A percentile compares a stretch with the other conserved stretches of the same genome.
These are phyloP conservation scores for Oncorhynchus tshawytscha DNA, from an alignment of 2,113 vertebrate genomes.

Conservation along the genomic window DNA sequence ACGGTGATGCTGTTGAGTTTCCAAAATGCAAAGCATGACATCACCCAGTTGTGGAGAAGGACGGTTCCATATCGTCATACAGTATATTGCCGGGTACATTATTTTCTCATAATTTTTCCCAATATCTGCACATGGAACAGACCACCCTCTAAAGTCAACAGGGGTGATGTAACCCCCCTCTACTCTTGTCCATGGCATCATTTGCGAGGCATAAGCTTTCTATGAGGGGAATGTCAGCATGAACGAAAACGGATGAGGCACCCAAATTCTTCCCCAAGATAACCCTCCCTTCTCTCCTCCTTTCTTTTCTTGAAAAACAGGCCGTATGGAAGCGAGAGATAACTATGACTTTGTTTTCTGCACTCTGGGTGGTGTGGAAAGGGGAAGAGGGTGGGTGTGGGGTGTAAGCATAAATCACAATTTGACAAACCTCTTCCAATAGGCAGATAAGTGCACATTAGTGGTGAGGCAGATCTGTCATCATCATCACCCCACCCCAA, in stretches of 20 bases:
- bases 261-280: constrained; percentile 56
- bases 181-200: too few relatives aligned
- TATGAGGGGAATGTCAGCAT: neutral
- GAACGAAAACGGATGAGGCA: constrained; percentile 53
- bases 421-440: constrained; percentile 67
- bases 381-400: constrained; percentile 24
- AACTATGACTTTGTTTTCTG: constrained; percentile 43
- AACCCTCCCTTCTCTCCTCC: constrained; percentile 30
- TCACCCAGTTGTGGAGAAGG: neutral
- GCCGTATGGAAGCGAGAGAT: constrained; percentile 54
- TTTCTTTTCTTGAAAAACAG: constrained; percentile 36
- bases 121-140: too few relatives aligned
- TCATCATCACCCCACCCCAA: too few relatives aligned
- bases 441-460: too few relatives aligned
- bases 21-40: neutral
- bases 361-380: constrained; percentile 6
- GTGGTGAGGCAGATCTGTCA: too few relatives aligned
- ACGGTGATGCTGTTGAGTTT: neutral
- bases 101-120: too few relatives aligned
- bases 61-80: too few relatives aligned
- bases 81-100: too few relatives aligned
- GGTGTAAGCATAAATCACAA: constrained; percentile 67
- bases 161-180: too few relatives aligned
- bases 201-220: neutral
- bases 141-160: too few relatives aligned